Percentiles rank a stretch among this genome's conserved stretches.
Evolutionary conservation across 2,797 vertebrate species (phyloP).

Genomic region (Adrianichthys oophorus): DNA sequence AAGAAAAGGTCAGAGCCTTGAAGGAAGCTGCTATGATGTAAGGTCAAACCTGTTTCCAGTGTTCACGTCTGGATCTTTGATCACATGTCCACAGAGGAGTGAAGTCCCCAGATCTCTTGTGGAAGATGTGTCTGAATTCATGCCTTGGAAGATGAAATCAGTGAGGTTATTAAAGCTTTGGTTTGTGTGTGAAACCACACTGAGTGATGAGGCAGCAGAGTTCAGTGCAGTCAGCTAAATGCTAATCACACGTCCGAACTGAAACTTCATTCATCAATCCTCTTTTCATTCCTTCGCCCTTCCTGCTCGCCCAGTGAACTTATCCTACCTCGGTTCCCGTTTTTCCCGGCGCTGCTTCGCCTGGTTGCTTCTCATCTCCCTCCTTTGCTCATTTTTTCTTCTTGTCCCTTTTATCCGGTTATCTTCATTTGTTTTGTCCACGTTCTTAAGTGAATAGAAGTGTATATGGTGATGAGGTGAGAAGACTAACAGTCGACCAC

Average conservation of each 20-base stretch:
- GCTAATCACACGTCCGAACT: conserved; percentile 56
- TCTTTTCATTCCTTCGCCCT: conserved; percentile 18
- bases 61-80: no score
- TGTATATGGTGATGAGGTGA: not conserved
- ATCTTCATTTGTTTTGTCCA: not conserved
- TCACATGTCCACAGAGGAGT: no score
- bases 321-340: not conserved
- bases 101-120: no score
- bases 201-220: conserved; percentile 45
- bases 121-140: no score
- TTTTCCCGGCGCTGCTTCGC: not conserved
- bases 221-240: conserved; percentile 58
- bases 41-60: no score
- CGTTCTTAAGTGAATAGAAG: no score
- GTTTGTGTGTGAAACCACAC: conserved; percentile 10
- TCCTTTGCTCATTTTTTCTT: not conserved
- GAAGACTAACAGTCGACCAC: not conserved
- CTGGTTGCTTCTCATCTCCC: not conserved
- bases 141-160: no score
- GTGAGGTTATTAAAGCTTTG: not conserved
- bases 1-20: no score
- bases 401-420: not conserved
- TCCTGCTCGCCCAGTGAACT: conserved; percentile 17
- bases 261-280: conserved; percentile 54
- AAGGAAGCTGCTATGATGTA: no score